Base-by-base conservation (phyloP, 92 coral and sea anemone genomes). In the Metridium senile region DNA sequence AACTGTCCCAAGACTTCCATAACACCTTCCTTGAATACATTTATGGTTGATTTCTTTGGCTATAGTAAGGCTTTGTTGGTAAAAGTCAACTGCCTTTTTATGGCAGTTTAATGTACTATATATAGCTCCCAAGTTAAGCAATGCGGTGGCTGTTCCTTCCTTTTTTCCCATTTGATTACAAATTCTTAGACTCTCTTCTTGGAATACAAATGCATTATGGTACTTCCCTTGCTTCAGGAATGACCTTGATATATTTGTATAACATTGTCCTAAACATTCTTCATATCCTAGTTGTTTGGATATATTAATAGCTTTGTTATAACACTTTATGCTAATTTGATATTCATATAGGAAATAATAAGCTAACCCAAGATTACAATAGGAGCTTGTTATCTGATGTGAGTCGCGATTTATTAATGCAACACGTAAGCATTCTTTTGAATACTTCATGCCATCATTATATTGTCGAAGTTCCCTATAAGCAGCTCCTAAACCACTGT, bases 41-140 rank as follows among this genome's bases (percentile, higher is more conserved):
- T 45, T 65, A 35, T 80, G 71, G 11, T 63, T 71, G 8, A 51
- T 46, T 1, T 59, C 26, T 61, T 33, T 26, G 43, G 54, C 71
- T 32, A 71, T 35, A n/a, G 4, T 1, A 9, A 75, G 39, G 11
- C 33, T 17, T 57, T 70, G 39, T 51, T 49, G 1, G 39, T 46
- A 26, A 46, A 1, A 70, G 17, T 45, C 58, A 49, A 17, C 3
- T 16, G 75, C 75, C 49, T 30, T 30, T 34, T 29, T 23, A 19
- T 26, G 13, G 18, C 6, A 1, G 70, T 30, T 34, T 65, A 39
- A 39, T 39, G 49, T 39, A 4, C 49, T 39, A 65, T 26, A 9
- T 31, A 65, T 1, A 18, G 1, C 3, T 8, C 46, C 70, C 16
- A 34, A 1, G 28, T 26, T 10, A 10, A 34, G 9, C 20, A 65